Conservation (phyloP, 1,140 invertebrate genomes). For the Sminthurides bifidus region DNA sequence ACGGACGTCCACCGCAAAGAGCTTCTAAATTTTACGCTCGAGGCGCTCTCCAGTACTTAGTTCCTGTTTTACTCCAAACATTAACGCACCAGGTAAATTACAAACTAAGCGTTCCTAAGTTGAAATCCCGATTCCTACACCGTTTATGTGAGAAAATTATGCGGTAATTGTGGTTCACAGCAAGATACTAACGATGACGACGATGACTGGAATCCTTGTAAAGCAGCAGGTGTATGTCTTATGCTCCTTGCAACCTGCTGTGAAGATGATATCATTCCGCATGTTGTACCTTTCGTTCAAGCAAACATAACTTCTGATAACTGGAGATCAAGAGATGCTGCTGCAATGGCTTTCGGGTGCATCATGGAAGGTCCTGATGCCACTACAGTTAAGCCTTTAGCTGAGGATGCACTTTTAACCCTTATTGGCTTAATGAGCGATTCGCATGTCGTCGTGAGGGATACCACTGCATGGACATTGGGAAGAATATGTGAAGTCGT, state of each 20-base stretch:
- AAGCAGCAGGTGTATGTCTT: conserved; percentile 97
- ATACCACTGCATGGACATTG: conserved; percentile 97
- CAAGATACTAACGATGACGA: conserved; percentile 83
- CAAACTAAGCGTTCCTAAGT: too few species aligned
- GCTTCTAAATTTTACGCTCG: conserved; percentile 88
- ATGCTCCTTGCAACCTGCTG: conserved; percentile 95
- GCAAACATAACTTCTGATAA: conserved; percentile 85
- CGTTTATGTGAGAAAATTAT: neutral
- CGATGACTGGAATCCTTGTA: conserved; percentile 99
- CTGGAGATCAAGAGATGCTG: conserved; percentile 93
- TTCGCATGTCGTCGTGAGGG: conserved; percentile 78
- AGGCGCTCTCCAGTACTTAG: conserved; percentile 87
- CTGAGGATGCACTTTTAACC: conserved; percentile 91
- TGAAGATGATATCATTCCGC: conserved; percentile 90
- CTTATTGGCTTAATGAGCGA: conserved; percentile 91
- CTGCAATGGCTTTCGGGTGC: conserved; percentile 92
- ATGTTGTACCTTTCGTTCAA: conserved; percentile 85
- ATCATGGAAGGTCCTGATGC: conserved; percentile 56
- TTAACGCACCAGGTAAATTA: conserved; percentile 71
- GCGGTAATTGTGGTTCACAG: conserved; percentile 28
- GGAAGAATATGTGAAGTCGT: conserved; percentile 95
- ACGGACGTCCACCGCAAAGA: conserved; percentile 75
- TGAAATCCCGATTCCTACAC: neutral
- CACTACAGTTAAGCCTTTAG: conserved; percentile 74
- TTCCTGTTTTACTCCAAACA: conserved; percentile 86